Percentiles rank a stretch among this genome's conserved stretches.
phyloP scores from a whole-genome alignment of 2,888 invertebrate species.

The Acronicta leporina region DNA sequence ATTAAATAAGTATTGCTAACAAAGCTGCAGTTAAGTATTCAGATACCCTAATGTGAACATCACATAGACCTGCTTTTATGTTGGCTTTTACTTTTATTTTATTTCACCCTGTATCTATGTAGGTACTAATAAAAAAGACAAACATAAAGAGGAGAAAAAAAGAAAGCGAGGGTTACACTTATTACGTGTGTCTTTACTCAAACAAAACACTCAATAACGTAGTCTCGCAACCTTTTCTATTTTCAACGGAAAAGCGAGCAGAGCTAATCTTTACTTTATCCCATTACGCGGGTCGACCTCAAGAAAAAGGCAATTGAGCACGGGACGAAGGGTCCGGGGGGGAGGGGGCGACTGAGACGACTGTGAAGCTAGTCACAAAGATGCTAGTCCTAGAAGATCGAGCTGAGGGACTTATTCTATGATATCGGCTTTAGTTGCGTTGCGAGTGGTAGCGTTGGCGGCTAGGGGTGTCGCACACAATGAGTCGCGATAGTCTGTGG shows the following conservation, averaged over 20 bases:
- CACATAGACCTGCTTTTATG: no score
- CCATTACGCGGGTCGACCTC: constrained; percentile 83
- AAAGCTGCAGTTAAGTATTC: no score
- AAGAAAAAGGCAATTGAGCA: constrained; percentile 85
- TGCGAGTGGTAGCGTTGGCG: constrained; percentile 25
- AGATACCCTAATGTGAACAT: no score
- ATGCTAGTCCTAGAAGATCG: constrained; percentile 66
- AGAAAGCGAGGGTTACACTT: constrained; percentile 3
- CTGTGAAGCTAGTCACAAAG: constrained; percentile 73
- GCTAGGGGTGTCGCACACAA: constrained; percentile 2
- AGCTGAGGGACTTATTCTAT: constrained; percentile 68
- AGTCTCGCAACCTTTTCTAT: constrained; percentile 73
- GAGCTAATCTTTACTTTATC: constrained; percentile 86
- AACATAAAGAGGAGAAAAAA: no score
- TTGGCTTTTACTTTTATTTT: no score
- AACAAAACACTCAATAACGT: constrained; percentile 61
- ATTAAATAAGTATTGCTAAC: no score
- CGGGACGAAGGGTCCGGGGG: constrained; percentile 66
- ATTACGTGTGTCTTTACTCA: constrained; percentile 36
- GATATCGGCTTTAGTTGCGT: constrained; percentile 67
- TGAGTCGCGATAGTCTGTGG: constrained; percentile 3
- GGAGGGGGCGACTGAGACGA: constrained; percentile 54
- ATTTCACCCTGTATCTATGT: no score
- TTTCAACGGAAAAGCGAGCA: constrained; percentile 78
- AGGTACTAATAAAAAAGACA: no score